Conservation (phyloP, 2,888 invertebrate species). For the Diarsia rubi region DNA sequence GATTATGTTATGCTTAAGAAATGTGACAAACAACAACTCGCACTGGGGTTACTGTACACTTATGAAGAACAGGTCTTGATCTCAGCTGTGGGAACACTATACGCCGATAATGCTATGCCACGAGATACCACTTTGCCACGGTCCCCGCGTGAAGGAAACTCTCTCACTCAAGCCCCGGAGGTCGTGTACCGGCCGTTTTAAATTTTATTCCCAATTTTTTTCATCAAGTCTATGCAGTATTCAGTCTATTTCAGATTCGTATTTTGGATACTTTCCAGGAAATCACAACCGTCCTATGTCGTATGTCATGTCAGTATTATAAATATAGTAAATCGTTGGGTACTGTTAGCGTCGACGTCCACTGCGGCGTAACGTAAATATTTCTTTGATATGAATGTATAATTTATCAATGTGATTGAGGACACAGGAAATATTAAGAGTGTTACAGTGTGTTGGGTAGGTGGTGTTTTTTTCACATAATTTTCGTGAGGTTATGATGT, state of each 20-base stretch:
- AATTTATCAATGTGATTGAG: slow-evolving; percentile 49
- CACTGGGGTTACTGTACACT: not conserved
- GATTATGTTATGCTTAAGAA: not conserved
- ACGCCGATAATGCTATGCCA: not conserved
- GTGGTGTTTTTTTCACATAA: slow-evolving; percentile 30
- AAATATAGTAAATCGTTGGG: slow-evolving; percentile 66
- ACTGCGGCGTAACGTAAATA: slow-evolving; percentile 61
- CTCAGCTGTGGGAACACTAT: not conserved
- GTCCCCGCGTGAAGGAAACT: not conserved
- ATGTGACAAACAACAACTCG: too few relatives aligned
- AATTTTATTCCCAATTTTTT: slow-evolving; percentile 19
- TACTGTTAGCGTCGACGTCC: slow-evolving; percentile 48
- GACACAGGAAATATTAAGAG: slow-evolving; percentile 57
- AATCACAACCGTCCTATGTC: slow-evolving; percentile 62
- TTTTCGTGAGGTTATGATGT: slow-evolving; percentile 22
- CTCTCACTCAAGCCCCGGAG: not conserved
- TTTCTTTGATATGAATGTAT: slow-evolving; percentile 58
- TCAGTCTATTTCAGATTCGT: slow-evolving; percentile 62
- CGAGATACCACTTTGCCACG: not conserved
- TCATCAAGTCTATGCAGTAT: slow-evolving; percentile 41
- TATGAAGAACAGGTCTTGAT: not conserved
- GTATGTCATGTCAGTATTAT: slow-evolving; percentile 69
- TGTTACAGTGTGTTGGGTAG: slow-evolving; percentile 10
- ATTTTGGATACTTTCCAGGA: slow-evolving; percentile 70
- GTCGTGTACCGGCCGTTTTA: not conserved